Evolutionary conservation across 2,797 vertebrate species (phyloP), one percentile per base, ranked within the genome.

Genomic region (Coregonus sp.): DNA sequence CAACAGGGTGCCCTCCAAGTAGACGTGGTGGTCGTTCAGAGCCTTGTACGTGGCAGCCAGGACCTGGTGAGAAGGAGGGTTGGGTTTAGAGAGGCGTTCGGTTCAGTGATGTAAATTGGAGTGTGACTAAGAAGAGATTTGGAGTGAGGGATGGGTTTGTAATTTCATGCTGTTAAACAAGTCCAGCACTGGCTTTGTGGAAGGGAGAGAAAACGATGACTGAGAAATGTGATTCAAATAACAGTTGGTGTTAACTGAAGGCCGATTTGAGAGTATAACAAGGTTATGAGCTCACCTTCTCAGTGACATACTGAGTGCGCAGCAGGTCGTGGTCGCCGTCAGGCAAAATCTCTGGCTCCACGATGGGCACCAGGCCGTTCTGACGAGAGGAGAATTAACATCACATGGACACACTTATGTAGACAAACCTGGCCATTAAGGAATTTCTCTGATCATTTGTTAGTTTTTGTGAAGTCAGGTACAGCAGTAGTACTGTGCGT

Each of bases 1-100:
- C 82, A 99, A 92, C 83, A 99, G 89, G 5, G 97, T 99, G 25
- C 98, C 98, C 83, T 99, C 98, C 88, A 99, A 91, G 88, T 99
- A 99, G 59, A 99, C 96, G 0, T 99, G 97, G 79, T 99, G 97
- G 61, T 99, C 97, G 37, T 95, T 96, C 80, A 99, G 90, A 70
- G 98, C 96, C 90, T 99, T 98, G 89, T 99, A 99, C 70, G 96
- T 95, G 66, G 98, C 96, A 81, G 97, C 96, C 75, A 99, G 94
- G 63, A 99, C 98, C 98, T 99, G 78, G 78, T 75, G 51, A 56
- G 15, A 35, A 47, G 40, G 40, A 70, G 50, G 20, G 59, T 25
- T 5, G 50, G 20, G 59, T 25, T 5, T 7, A 11, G n/a, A 59
- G 16, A 63, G n/a, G 18, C 6, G 1, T 6, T 7, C 5, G 5